Evolutionary conservation across 92 coral and sea anemone genomes (phyloP), one percentile per base, ranked within the genome.

Genomic region (Pocillopora grandis): DNA sequence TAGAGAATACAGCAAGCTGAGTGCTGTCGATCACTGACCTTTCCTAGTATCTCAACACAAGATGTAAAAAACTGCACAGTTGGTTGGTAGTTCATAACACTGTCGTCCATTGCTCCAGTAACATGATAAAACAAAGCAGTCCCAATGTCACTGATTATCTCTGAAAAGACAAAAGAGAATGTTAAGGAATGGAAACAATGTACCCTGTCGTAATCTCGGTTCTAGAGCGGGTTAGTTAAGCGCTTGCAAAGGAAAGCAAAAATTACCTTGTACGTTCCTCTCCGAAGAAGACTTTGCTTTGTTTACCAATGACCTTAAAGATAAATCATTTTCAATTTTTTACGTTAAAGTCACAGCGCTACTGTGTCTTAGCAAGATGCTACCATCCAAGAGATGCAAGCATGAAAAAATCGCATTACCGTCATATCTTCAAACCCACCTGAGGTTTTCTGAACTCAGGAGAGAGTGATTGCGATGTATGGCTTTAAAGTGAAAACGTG

Each of bases 31-130:
- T 2, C n/a, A 7, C 85, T 64, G 74, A 96, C 99, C 98, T 92
- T 94, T 73, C 99, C 99, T 3, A 96, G 90, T 71, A 96, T 90
- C 68, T 96, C 99, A 16, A 96, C 82, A 82, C 99, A 96, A 16
- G 98, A 91, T 10, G 99, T 94, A 87, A 96, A 96, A 71, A 96
- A 96, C 90, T 96, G 99, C 58, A 93, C 85, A 66, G 98, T 96
- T 12, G 99, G 99, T 33, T 88, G 96, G 84, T 90, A 96, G 42
- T 91, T 86, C 66, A 92, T 81, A 19, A 90, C 91, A 61, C 81
- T 89, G 20, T 92, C 97, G 63, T 95, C 91, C 87, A 96, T 93
- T 65, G 88, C 89, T 62, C 94, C 98, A 14, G 94, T 88, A 81
- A 96, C 77, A 86, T 90, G 95, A 70, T 92, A 94, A 79, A 96